Conservation (phyloP, 2,113 vertebrate species). For the Nicator chloris region DNA sequence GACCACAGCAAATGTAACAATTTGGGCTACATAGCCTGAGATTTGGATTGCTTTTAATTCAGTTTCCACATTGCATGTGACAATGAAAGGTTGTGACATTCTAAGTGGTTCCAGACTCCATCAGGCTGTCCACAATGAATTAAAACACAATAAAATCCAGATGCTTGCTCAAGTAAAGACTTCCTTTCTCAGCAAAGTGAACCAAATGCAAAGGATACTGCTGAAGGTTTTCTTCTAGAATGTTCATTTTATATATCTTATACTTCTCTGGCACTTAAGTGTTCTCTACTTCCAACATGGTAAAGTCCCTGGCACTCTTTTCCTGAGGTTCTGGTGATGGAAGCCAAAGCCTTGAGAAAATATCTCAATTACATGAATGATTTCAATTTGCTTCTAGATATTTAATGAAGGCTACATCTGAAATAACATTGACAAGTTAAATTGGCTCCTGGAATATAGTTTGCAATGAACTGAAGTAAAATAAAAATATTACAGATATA, state of each 20-base stretch:
- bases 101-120: conserved; percentile 52
- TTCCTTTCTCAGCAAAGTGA: background rate
- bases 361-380: background rate
- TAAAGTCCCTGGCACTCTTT: background rate
- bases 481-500: background rate
- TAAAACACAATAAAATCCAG: conserved; percentile 51
- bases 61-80: conserved; percentile 38
- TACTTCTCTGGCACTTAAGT: background rate
- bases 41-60: background rate
- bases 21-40: background rate
- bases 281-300: background rate
- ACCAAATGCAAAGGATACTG: background rate
- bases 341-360: background rate
- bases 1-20: background rate
- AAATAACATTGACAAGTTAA: background rate
- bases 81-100: conserved; percentile 39
- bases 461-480: background rate
- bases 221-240: background rate
- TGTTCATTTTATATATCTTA: background rate
- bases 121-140: conserved; percentile 25
- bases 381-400: conserved; percentile 13
- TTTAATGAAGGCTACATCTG: conserved; percentile 3
- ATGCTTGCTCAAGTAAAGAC: conserved; percentile 48
- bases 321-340: background rate
- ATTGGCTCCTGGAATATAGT: background rate